Conservation (phyloP, 2,888 invertebrate genomes). For the Prosapia bicincta region DNA sequence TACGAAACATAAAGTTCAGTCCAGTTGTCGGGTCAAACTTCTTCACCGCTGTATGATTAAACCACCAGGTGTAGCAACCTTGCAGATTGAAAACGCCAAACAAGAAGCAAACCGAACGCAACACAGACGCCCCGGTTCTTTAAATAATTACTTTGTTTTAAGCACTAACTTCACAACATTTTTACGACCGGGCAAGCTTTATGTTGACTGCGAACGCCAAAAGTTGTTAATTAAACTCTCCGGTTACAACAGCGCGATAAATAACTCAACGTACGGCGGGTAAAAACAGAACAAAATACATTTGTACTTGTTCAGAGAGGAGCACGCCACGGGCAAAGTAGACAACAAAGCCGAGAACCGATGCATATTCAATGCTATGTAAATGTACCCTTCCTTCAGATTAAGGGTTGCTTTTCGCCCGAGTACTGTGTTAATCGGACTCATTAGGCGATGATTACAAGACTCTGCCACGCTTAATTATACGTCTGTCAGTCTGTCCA, state of each 20-base stretch:
- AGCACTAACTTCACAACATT: conserved; percentile 15
- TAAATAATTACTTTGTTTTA: conserved; percentile 27
- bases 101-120: no score
- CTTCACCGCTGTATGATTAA: no score
- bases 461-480: neutral
- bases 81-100: no score
- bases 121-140: neutral
- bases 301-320: neutral
- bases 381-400: neutral
- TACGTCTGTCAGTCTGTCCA: neutral
- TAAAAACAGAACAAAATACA: neutral
- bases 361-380: neutral
- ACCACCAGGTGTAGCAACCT: no score
- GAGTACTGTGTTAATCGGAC: neutral
- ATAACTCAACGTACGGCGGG: neutral
- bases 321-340: neutral
- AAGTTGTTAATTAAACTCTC: neutral
- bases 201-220: neutral
- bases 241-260: neutral
- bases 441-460: neutral
- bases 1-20: no score
- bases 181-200: conserved; percentile 17
- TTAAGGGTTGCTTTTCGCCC: neutral
- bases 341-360: neutral
- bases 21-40: no score